Evolutionary conservation across 1,140 invertebrate species (phyloP).

Genomic region (Rhyacophila brunnea): DNA sequence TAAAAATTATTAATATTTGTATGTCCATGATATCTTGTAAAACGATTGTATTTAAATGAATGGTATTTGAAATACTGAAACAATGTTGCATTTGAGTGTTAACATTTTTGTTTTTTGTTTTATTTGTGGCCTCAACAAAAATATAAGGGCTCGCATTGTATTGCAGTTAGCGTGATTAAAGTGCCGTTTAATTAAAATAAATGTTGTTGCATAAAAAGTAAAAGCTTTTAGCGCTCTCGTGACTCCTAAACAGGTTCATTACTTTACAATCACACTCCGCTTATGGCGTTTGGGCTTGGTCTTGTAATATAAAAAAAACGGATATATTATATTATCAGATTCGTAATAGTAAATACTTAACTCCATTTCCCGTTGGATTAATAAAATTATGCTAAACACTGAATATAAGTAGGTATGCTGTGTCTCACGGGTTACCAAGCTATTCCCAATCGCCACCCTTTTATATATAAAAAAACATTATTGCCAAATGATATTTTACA

Average conservation of each 20-base stretch:
- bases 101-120: not conserved
- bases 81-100: not conserved
- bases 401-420: no score
- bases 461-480: no score
- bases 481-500: no score
- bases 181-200: conserved; percentile 18
- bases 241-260: conserved; percentile 15
- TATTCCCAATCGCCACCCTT: no score
- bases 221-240: conserved; percentile 18
- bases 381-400: no score
- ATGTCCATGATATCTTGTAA: not conserved
- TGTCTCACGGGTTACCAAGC: no score
- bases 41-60: not conserved
- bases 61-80: no score
- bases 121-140: not conserved
- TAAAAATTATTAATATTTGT: no score
- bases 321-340: no score
- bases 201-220: not conserved
- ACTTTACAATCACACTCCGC: conserved; percentile 16
- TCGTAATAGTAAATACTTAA: not conserved
- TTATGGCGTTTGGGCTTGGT: not conserved
- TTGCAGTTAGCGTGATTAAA: conserved; percentile 19
- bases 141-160: not conserved
- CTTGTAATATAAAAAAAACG: no score
- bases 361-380: no score